These are phyloP conservation scores for Martes martes DNA, from an alignment of 2,113 vertebrate genomes.

Conservation along the genomic window DNA sequence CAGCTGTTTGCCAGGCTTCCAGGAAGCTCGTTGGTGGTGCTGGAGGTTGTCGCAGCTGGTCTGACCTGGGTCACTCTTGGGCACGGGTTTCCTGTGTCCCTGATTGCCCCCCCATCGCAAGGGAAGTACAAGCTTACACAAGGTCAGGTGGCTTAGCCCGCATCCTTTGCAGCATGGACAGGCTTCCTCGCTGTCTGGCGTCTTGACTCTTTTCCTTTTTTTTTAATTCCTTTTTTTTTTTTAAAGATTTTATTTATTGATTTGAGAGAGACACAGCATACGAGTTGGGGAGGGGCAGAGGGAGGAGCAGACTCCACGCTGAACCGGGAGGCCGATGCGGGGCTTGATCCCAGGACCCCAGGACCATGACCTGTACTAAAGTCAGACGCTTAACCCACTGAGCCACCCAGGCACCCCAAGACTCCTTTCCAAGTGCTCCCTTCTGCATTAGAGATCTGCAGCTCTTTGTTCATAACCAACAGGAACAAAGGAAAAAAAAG, in stretches of 20 bases:
- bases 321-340: neutral
- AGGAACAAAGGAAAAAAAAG: neutral
- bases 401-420: neutral
- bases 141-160: neutral
- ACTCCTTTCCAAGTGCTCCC: neutral
- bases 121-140: too few relatives aligned
- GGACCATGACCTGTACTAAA: neutral
- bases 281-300: neutral
- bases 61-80: neutral
- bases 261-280: neutral
- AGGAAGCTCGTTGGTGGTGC: fast-evolving
- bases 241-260: neutral
- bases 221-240: neutral
- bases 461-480: neutral
- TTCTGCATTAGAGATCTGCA: fast-evolving
- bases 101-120: too few relatives aligned
- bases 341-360: neutral
- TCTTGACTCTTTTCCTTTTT: neutral
- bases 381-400: neutral
- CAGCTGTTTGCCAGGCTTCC: fast-evolving
- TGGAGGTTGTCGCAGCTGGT: neutral
- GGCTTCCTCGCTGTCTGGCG: neutral
- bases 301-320: neutral
- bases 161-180: fast-evolving
- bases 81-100: neutral